These are phyloP conservation scores for Protonemura montana DNA, from an alignment of 2,888 invertebrate genomes.

Conservation along the genomic window DNA sequence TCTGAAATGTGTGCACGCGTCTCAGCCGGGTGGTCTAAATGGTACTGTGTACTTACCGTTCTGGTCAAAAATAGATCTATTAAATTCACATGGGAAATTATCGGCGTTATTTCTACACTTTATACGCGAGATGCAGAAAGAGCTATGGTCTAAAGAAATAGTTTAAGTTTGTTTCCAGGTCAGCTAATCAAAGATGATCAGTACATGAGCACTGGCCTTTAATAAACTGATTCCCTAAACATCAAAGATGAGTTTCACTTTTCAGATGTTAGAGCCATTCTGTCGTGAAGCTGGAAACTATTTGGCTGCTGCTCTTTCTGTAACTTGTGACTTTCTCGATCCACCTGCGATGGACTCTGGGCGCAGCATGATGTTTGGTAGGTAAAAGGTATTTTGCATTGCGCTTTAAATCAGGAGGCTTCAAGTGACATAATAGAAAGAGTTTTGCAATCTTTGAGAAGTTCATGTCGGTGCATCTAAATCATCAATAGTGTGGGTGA, in stretches of 20 bases:
- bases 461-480: no score
- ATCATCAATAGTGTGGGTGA: no score
- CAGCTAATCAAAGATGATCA: no score
- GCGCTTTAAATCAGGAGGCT: no score
- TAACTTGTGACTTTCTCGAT: not conserved
- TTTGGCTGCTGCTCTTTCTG: not conserved
- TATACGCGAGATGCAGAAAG: not conserved
- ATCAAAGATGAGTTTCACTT: not conserved
- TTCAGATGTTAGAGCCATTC: not conserved
- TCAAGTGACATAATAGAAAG: no score
- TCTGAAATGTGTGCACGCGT: constrained; percentile 15
- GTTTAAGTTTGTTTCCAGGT: not conserved
- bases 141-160: not conserved
- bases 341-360: not conserved
- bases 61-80: constrained; percentile 50
- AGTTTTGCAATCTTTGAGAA: no score
- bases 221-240: no score
- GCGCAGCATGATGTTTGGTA: no score
- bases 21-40: constrained; percentile 48
- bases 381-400: no score
- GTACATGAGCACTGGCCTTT: no score
- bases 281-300: not conserved
- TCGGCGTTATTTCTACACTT: not conserved
- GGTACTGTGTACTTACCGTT: constrained; percentile 51
- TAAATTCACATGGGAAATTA: constrained; percentile 39